Evolutionary conservation across 2,888 invertebrate species (phyloP).

Genomic region (Ctenicera cuprea): DNA sequence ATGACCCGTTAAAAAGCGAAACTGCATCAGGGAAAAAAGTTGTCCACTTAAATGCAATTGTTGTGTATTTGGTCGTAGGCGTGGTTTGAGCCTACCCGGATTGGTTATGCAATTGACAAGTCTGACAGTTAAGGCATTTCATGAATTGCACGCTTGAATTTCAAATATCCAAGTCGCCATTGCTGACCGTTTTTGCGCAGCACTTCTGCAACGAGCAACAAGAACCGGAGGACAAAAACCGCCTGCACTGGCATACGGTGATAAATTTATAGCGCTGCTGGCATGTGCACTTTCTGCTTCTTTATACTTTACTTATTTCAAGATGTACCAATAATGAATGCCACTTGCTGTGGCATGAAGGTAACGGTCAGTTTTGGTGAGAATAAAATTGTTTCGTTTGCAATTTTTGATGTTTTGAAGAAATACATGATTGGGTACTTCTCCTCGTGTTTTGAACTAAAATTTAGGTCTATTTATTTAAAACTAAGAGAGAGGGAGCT

Average conservation of each 20-base stretch:
- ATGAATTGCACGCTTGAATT: conserved; percentile 64
- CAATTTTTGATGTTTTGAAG: too few species aligned
- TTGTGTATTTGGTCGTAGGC: conserved; percentile 65
- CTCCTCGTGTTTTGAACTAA: too few species aligned
- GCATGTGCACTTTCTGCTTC: conserved; percentile 25
- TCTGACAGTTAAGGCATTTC: conserved; percentile 61
- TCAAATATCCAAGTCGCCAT: conserved; percentile 64
- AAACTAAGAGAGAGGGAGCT: too few species aligned
- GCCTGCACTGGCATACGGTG: conserved; percentile 26
- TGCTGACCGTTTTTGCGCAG: conserved; percentile 56
- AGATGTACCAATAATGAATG: background rate
- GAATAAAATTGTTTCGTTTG: too few species aligned
- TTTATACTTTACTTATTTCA: conserved; percentile 6
- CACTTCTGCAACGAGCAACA: conserved; percentile 42
- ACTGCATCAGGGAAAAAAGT: conserved; percentile 30
- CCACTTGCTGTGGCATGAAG: too few species aligned
- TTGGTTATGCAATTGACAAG: conserved; percentile 66
- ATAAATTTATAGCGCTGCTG: conserved; percentile 33
- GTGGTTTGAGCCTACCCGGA: conserved; percentile 60
- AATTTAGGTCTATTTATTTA: too few species aligned
- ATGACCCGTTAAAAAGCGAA: background rate
- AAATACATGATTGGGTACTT: too few species aligned
- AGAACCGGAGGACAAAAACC: conserved; percentile 26
- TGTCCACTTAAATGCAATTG: conserved; percentile 61
- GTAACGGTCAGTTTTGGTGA: too few species aligned